A percentile compares a stretch with the other conserved stretches of the same genome.
Evolutionary conservation across 2,797 vertebrate genomes (phyloP).

Genomic region (Pteronotus mesoamericanus): DNA sequence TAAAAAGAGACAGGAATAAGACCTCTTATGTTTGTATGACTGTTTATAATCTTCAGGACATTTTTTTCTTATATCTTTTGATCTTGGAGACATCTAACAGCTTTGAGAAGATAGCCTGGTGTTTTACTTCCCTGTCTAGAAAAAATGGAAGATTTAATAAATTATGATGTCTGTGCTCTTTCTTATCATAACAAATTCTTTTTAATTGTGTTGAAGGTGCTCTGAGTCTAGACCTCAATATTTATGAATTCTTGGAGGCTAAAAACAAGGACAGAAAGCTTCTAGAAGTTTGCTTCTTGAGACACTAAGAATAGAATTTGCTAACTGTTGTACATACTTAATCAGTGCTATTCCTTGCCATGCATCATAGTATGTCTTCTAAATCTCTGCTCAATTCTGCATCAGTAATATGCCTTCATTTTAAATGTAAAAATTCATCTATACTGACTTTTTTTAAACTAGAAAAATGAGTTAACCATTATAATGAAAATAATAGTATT

Average conservation of each 20-base stretch:
- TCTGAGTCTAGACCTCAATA: neutral
- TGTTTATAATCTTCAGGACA: neutral
- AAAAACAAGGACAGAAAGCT: neutral
- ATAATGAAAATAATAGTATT: neutral
- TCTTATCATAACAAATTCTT: neutral
- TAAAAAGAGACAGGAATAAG: neutral
- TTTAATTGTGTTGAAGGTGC: neutral
- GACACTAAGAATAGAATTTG: neutral
- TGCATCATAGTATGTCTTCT: neutral
- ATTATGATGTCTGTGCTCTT: neutral
- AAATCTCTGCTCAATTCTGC: neutral
- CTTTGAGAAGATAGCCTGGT: neutral
- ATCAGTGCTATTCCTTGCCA: neutral
- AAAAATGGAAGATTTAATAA: neutral
- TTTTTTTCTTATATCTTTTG: neutral
- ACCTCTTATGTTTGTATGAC: neutral
- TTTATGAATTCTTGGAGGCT: neutral
- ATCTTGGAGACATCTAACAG: neutral
- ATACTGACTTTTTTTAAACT: neutral
- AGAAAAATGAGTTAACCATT: neutral
- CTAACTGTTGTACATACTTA: neutral
- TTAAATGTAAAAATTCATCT: neutral
- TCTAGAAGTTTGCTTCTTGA: neutral
- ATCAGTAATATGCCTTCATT: neutral
- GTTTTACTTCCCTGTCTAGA: neutral